phyloP scores from a whole-genome alignment of 2,113 vertebrate species.

The Nymphicus hollandicus region DNA sequence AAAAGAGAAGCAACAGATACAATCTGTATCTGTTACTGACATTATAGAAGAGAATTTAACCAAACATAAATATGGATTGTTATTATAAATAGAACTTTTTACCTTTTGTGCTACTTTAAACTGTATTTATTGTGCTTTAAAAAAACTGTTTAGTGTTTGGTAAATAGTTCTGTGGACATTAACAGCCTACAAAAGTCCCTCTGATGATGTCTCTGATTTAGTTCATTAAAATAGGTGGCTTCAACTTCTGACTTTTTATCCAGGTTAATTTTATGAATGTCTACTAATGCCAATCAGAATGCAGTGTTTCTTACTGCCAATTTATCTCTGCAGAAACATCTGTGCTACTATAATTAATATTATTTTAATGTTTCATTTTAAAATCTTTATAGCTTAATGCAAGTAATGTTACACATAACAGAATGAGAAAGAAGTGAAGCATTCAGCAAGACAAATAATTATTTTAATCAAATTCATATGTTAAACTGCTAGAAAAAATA shows the following conservation, averaged over 20 bases:
- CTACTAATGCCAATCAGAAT: neutral
- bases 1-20: neutral
- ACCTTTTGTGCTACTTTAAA: neutral
- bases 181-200: neutral
- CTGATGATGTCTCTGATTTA: neutral
- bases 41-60: neutral
- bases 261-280: neutral
- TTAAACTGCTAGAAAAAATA: neutral
- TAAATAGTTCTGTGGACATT: neutral
- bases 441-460: slow-evolving; percentile 7
- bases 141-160: neutral
- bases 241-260: neutral
- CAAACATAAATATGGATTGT: neutral
- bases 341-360: slow-evolving; percentile 39
- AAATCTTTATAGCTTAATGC: neutral
- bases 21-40: neutral
- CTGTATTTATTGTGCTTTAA: neutral
- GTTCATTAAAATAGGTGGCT: neutral
- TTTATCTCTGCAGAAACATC: slow-evolving; percentile 51
- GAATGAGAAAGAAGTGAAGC: slow-evolving; percentile 35
- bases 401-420: neutral
- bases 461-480: neutral
- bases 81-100: neutral
- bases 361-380: slow-evolving; percentile 23
- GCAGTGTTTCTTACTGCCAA: neutral